phyloP scores from a whole-genome alignment of 2,888 invertebrate genomes.

The Agriopis aurantiaria region DNA sequence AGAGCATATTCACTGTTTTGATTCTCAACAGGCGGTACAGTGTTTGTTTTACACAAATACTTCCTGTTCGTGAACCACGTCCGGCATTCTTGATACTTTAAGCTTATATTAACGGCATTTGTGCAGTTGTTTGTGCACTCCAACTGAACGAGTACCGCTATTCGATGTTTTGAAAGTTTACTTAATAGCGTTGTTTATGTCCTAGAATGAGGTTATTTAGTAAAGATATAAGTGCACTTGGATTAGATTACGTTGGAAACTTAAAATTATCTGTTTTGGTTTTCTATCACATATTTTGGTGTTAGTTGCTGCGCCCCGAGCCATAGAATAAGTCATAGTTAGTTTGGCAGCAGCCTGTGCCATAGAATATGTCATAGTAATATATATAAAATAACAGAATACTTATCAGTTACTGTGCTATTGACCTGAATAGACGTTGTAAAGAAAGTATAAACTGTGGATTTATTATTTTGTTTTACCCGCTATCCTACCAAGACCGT shows the following conservation, averaged over 20 bases:
- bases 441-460: too few relatives aligned
- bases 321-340: too few relatives aligned
- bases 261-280: too few relatives aligned
- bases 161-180: constrained; percentile 20
- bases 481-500: too few relatives aligned
- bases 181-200: constrained; percentile 19
- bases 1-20: constrained; percentile 9
- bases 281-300: too few relatives aligned
- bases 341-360: too few relatives aligned
- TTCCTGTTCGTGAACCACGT: constrained; percentile 33
- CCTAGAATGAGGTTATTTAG: not conserved
- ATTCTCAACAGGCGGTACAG: not conserved
- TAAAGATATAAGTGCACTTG: not conserved
- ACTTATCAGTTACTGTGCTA: too few relatives aligned
- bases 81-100: constrained; percentile 43
- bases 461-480: too few relatives aligned
- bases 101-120: constrained; percentile 40
- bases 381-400: too few relatives aligned
- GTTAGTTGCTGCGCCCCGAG: too few relatives aligned
- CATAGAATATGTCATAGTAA: too few relatives aligned
- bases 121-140: constrained; percentile 36
- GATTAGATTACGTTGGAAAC: not conserved
- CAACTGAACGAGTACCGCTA: constrained; percentile 7
- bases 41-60: constrained; percentile 46
- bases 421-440: too few relatives aligned